A percentile compares a stretch with the other conserved stretches of the same genome.
Conservation (phyloP, 2,888 invertebrate species). For the Adelognathus sp. region DNA sequence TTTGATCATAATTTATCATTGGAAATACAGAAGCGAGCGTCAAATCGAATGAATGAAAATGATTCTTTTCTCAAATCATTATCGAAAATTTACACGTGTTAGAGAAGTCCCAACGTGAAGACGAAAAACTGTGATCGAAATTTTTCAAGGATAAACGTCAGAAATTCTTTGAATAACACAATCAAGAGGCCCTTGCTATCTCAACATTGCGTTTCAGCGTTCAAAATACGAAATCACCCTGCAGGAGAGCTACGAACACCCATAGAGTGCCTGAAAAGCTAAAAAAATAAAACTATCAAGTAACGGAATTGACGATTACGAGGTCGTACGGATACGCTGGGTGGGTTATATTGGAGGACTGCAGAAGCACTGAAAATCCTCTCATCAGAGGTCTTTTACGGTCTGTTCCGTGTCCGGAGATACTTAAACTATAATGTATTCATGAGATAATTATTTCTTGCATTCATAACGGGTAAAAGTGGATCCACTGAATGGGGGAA, state of each 20-base stretch:
- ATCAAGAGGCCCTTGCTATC: too few relatives aligned
- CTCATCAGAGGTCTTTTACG: slow-evolving; percentile 69
- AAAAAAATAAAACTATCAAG: background rate
- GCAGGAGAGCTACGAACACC: slow-evolving; percentile 22
- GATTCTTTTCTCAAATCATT: too few relatives aligned
- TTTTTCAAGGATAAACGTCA: too few relatives aligned
- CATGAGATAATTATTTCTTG: slow-evolving; percentile 79
- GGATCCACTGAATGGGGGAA: background rate
- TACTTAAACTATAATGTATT: slow-evolving; percentile 78
- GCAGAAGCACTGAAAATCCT: slow-evolving; percentile 61
- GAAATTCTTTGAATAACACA: too few relatives aligned
- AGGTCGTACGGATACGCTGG: background rate
- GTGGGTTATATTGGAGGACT: background rate
- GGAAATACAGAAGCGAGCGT: too few relatives aligned
- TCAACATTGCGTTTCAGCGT: too few relatives aligned
- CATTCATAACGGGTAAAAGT: slow-evolving; percentile 70
- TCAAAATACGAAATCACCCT: slow-evolving; percentile 13
- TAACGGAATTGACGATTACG: background rate
- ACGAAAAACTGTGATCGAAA: too few relatives aligned
- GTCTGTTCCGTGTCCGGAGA: slow-evolving; percentile 69
- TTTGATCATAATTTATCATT: too few relatives aligned
- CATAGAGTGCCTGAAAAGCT: background rate
- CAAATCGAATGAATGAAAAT: too few relatives aligned
- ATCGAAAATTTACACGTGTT: too few relatives aligned
- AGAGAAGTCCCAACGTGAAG: too few relatives aligned